Evolutionary conservation across 2,113 vertebrate genomes (phyloP), one percentile per base, ranked within the genome.

Genomic region (Syrrhaptes paradoxus): DNA sequence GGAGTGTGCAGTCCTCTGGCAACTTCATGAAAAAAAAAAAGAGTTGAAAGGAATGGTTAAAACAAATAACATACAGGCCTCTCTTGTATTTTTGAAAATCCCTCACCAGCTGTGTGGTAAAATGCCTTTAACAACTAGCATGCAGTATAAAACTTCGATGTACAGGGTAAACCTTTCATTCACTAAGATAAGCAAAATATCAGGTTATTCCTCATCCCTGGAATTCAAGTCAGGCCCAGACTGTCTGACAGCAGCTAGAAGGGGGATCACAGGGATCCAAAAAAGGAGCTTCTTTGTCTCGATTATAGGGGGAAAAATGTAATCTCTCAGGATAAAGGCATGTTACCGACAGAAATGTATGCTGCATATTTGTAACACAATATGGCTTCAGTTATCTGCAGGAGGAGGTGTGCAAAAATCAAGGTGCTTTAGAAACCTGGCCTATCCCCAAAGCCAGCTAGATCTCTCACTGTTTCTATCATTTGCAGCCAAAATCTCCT

Each of bases 71-170:
- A 94, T 91, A 95, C 84, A 97, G 82, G 62, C 72, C 38, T 65
- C 65, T 83, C 94, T 91, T 96, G 92, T 95, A 76, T 90, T 96
- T 93, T 76, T 90, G 70, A 75, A 96, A 96, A 92, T 68, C 78
- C 66, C 86, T 89, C 62, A 86, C 83, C 75, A 79, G 72, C 92
- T 93, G 89, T 76, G 86, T 52, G 74, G 73, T 95, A 85, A 95
- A 91, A 94, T 77, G 58, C 72, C 87, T 91, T 89, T 85, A 84
- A 85, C 85, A 81, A 93, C 83, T 25, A 58, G 54, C 65, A 65
- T 17, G 68, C 51, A 34, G 68, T 41, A 52, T 77, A 57, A 90
- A 78, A 91, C 59, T 59, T 58, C 51, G 45, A 89, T 54, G 43
- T 82, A 62, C 85, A 96, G 78, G 86, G 77, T 91, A 90, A 93